These are phyloP conservation scores for Basileuterus tristriatus DNA, from an alignment of 2,797 vertebrate species.

Conservation along the genomic window DNA sequence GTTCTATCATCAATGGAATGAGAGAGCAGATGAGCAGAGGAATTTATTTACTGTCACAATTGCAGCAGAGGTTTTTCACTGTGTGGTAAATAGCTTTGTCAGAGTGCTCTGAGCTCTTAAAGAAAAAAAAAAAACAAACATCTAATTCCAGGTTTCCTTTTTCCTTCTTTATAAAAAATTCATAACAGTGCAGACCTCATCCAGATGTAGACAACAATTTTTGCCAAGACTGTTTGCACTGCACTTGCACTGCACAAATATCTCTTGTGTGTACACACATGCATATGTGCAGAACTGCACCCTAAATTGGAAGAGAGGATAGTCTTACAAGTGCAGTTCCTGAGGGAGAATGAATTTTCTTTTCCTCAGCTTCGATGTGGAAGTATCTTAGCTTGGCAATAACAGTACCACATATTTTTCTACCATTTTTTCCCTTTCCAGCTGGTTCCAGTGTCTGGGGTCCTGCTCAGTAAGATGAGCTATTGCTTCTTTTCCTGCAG, in stretches of 20 bases:
- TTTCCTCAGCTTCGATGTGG: background rate
- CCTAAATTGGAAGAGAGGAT: background rate
- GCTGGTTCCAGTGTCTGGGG: background rate
- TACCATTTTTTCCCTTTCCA: background rate
- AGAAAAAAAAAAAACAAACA: background rate
- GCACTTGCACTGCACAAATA: background rate
- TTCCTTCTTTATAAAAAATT: background rate
- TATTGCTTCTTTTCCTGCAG: background rate
- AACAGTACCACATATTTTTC: background rate
- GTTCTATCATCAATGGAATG: background rate
- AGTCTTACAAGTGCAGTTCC: background rate
- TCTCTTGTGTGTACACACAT: background rate
- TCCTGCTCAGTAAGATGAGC: background rate
- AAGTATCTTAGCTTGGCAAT: background rate
- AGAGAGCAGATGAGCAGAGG: background rate
- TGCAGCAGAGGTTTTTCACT: background rate
- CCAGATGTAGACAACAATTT: background rate
- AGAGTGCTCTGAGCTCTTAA: background rate
- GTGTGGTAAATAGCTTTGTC: background rate
- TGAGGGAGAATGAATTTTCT: background rate
- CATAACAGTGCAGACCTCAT: background rate
- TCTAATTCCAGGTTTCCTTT: background rate
- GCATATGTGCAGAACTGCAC: background rate
- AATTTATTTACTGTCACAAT: background rate
- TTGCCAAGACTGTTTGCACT: background rate